phyloP scores from a whole-genome alignment of 2,113 vertebrate genomes.

The Centropristis striata region DNA sequence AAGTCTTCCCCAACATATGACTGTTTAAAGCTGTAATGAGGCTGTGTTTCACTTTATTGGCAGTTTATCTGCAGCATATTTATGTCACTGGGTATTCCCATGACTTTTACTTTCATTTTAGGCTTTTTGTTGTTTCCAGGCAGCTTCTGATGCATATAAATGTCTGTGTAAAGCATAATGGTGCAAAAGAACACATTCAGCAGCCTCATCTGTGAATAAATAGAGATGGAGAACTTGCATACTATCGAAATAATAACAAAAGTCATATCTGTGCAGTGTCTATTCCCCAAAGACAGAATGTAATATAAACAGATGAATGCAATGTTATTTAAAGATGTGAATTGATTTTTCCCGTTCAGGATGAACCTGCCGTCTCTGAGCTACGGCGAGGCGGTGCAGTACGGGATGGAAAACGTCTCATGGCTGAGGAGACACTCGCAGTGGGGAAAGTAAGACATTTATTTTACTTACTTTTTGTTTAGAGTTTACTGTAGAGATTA shows the following conservation, averaged over 20 bases:
- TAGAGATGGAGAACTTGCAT: background rate
- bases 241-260: background rate
- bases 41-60: too few species aligned
- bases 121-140: background rate
- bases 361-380: constrained; percentile 90
- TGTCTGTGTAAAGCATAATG: background rate
- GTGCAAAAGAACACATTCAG: background rate
- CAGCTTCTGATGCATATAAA: too few species aligned
- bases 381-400: constrained; percentile 91
- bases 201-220: background rate
- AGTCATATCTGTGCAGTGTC: background rate
- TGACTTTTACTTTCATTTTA: background rate
- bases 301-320: background rate
- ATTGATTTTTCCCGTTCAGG: constrained; percentile 75
- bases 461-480: background rate
- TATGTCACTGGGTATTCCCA: too few species aligned
- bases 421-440: constrained; percentile 89
- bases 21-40: too few species aligned
- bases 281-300: background rate
- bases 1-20: too few species aligned
- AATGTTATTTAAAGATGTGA: background rate
- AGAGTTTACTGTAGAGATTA: background rate
- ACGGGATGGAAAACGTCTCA: constrained; percentile 88
- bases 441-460: constrained; percentile 91
- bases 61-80: too few species aligned